Percentiles rank a stretch among this genome's conserved stretches.
These are phyloP conservation scores for Pelodiscus sinensis DNA, from an alignment of 2,113 vertebrate genomes.

Conservation along the genomic window DNA sequence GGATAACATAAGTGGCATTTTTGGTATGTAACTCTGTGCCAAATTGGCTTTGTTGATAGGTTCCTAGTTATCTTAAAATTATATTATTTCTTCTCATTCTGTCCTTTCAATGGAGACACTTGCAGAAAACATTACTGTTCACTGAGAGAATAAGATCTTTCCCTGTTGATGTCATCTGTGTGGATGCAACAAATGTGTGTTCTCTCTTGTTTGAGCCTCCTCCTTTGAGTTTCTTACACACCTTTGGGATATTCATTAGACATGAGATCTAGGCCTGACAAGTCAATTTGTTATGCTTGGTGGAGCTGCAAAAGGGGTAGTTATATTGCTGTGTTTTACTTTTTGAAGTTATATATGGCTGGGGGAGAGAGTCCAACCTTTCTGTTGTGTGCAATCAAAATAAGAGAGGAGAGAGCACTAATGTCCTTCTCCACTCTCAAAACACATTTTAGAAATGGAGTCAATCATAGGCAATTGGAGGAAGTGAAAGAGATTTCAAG, in stretches of 20 bases:
- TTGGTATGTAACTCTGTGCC: constrained; percentile 36
- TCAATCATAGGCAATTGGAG: background rate
- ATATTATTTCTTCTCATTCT: constrained; percentile 59
- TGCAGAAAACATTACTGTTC: constrained; percentile 56
- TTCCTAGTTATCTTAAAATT: constrained; percentile 52
- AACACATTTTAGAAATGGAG: background rate
- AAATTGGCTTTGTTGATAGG: constrained; percentile 33
- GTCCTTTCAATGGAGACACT: constrained; percentile 47
- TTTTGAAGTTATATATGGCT: background rate
- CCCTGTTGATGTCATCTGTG: constrained; percentile 58
- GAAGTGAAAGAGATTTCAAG: background rate
- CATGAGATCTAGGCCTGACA: background rate
- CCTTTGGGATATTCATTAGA: constrained; percentile 21
- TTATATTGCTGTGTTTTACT: background rate
- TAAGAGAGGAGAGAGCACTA: background rate
- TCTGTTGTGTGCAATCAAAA: background rate
- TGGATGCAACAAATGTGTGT: constrained; percentile 39
- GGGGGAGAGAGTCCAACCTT: background rate
- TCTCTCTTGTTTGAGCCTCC: constrained; percentile 28
- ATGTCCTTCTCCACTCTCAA: background rate
- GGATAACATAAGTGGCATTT: constrained; percentile 28
- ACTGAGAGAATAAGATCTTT: constrained; percentile 44
- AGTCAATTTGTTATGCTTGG: background rate
- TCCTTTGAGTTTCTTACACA: constrained; percentile 26
- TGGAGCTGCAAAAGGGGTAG: background rate